A percentile compares a stretch with the other conserved stretches of the same genome.
Evolutionary conservation across 1,140 invertebrate species (phyloP).

Genomic region (Hyles vespertilio): DNA sequence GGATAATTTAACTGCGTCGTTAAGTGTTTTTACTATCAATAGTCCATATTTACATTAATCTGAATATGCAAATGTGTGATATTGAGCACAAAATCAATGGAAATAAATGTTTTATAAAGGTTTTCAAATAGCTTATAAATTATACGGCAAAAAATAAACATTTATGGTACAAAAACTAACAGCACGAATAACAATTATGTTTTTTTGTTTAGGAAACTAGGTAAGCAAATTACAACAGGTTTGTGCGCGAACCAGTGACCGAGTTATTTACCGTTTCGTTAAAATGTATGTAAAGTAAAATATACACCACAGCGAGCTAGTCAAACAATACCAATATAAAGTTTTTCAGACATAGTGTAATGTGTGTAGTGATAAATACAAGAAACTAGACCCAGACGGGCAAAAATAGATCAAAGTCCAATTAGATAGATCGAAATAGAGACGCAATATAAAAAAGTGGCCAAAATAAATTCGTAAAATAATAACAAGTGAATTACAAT

Average conservation of each 20-base stretch:
- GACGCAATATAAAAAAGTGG: too few relatives aligned
- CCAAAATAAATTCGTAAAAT: too few relatives aligned
- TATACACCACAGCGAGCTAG: constrained; percentile 7
- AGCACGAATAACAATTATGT: too few relatives aligned
- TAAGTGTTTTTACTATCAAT: too few relatives aligned
- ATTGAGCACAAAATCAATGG: background rate
- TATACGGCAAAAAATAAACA: background rate
- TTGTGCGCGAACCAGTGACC: constrained; percentile 9
- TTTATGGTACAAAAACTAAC: too few relatives aligned
- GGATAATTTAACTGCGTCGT: too few relatives aligned
- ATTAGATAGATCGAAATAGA: too few relatives aligned
- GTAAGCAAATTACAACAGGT: constrained; percentile 10
- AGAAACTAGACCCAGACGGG: too few relatives aligned
- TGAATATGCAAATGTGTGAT: background rate
- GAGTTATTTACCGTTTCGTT: constrained; percentile 42
- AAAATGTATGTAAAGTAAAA: constrained; percentile 41
- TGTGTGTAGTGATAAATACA: too few relatives aligned
- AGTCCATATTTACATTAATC: background rate
- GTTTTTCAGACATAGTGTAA: too few relatives aligned
- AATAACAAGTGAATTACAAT: too few relatives aligned
- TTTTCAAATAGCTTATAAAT: background rate
- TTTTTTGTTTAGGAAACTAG: background rate
- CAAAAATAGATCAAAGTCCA: too few relatives aligned
- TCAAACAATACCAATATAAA: background rate
- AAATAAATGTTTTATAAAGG: constrained; percentile 1